phyloP scores from a whole-genome alignment of 1,140 invertebrate genomes.

The Dryas iulia region DNA sequence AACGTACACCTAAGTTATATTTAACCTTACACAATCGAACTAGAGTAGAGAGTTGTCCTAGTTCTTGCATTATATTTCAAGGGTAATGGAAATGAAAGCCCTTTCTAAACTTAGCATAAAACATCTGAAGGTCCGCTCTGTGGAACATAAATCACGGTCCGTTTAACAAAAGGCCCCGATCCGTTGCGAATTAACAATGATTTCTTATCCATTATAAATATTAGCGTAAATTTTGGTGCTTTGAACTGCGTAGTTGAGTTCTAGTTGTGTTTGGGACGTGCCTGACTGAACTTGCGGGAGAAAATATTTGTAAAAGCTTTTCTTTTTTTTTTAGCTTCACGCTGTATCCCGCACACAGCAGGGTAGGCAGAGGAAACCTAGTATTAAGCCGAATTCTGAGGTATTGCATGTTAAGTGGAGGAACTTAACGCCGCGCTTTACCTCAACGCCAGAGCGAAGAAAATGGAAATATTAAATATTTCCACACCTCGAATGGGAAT shows the following conservation, averaged over 20 bases:
- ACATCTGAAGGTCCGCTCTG: constrained; percentile 1
- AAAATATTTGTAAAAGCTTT: background rate
- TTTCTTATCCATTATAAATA: constrained; percentile 1
- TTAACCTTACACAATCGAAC: background rate
- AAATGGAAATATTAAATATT: background rate
- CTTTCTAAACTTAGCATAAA: constrained; percentile 3
- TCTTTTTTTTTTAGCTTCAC: background rate
- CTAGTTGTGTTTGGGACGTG: background rate
- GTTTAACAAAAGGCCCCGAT: constrained; percentile 3
- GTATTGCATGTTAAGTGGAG: too few species aligned
- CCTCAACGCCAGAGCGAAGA: background rate
- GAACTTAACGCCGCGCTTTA: too few species aligned
- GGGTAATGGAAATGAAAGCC: background rate
- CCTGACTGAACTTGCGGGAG: background rate
- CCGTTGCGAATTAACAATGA: constrained; percentile 3
- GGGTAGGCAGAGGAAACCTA: background rate
- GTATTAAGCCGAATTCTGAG: too few species aligned
- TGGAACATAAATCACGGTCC: constrained; percentile 1
- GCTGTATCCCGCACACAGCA: background rate
- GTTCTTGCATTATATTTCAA: background rate
- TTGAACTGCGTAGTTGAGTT: background rate
- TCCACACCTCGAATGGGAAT: background rate
- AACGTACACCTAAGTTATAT: background rate
- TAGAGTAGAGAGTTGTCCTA: background rate
- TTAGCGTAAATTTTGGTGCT: background rate